Evolutionary conservation across 2,797 vertebrate genomes (phyloP).

Genomic region (Tokudaia tokunoshimensis): DNA sequence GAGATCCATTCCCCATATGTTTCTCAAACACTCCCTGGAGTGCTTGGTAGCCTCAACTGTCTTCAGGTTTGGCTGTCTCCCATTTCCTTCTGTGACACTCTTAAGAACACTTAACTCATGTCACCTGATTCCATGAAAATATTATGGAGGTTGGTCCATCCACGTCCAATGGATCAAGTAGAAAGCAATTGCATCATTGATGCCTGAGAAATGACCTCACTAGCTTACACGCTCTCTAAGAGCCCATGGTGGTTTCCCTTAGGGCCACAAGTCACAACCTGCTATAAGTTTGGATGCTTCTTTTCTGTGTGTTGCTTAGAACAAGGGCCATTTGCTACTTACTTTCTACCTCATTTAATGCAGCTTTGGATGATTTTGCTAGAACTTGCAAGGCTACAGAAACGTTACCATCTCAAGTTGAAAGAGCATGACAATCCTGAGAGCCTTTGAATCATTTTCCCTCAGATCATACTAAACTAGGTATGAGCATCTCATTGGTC

Average conservation of each 20-base stretch:
- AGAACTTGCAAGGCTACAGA: slow-evolving; percentile 23
- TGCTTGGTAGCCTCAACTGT: background rate
- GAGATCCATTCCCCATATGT: background rate
- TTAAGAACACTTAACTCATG: background rate
- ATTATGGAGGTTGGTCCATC: background rate
- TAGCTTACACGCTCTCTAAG: background rate
- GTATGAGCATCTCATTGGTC: background rate
- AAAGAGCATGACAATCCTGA: slow-evolving; percentile 12
- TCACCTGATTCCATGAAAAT: background rate
- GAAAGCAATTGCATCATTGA: background rate
- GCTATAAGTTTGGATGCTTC: slow-evolving; percentile 7
- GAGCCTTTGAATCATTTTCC: slow-evolving; percentile 41
- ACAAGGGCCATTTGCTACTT: background rate
- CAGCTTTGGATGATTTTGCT: slow-evolving; percentile 34
- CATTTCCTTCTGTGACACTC: background rate
- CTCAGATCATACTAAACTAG: slow-evolving; percentile 30
- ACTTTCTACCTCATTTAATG: slow-evolving; percentile 59
- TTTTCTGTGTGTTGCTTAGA: slow-evolving; percentile 13
- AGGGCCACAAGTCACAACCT: slow-evolving; percentile 35
- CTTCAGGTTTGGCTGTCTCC: background rate
- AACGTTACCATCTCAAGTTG: background rate
- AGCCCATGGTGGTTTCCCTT: slow-evolving; percentile 51
- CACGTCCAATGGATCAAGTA: background rate
- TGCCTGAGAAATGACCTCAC: slow-evolving; percentile 15
- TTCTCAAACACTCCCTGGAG: background rate